phyloP scores from a whole-genome alignment of 2,888 invertebrate species.

The Ectobius pallidus region DNA sequence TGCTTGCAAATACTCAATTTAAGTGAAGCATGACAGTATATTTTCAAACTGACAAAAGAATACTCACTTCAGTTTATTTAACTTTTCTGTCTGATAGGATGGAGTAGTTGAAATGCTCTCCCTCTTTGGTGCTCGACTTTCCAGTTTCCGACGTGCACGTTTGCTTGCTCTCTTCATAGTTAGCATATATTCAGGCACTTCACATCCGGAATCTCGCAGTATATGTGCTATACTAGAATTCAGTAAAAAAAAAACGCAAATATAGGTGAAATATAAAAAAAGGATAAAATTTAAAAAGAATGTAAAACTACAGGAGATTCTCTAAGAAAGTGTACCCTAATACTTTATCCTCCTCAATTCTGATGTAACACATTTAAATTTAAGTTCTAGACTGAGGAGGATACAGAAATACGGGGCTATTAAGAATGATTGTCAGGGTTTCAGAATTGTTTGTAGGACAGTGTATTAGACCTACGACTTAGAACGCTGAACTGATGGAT shows the following conservation, averaged over 20 bases:
- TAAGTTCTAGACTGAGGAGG: too few relatives aligned
- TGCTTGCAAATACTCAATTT: too few relatives aligned
- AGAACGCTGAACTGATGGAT: too few relatives aligned
- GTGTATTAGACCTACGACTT: too few relatives aligned
- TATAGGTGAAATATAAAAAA: background rate
- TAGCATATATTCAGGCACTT: constrained; percentile 91
- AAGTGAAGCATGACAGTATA: too few relatives aligned
- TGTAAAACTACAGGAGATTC: background rate
- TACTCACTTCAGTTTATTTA: constrained; percentile 32
- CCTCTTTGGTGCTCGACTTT: constrained; percentile 66
- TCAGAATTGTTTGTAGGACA: too few relatives aligned
- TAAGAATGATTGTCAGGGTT: too few relatives aligned
- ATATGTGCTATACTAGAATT: constrained; percentile 87
- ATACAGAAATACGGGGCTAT: too few relatives aligned
- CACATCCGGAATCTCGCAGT: constrained; percentile 88
- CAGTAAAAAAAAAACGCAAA: background rate
- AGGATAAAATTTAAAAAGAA: background rate
- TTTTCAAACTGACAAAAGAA: too few relatives aligned
- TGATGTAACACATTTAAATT: too few relatives aligned
- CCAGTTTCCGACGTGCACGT: constrained; percentile 63
- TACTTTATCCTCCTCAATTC: too few relatives aligned
- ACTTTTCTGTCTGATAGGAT: constrained; percentile 52
- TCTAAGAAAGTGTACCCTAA: background rate
- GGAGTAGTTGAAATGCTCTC: constrained; percentile 70
- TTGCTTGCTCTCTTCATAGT: constrained; percentile 71